These are phyloP conservation scores for Carassius gibelio DNA, from an alignment of 2,113 vertebrate genomes.

Conservation along the genomic window DNA sequence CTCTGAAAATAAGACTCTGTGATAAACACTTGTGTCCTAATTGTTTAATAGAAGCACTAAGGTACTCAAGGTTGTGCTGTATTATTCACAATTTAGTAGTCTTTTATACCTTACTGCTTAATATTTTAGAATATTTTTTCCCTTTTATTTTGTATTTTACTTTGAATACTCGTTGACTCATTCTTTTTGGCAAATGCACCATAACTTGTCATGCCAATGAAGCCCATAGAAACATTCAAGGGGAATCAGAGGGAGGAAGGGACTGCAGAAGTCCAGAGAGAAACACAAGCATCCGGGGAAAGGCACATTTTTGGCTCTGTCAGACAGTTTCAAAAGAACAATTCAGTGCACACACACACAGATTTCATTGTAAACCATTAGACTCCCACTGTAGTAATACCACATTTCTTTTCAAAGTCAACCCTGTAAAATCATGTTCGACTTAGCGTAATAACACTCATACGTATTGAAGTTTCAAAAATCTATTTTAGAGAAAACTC, in stretches of 20 bases:
- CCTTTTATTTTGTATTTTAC: background rate
- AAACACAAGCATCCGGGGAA: background rate
- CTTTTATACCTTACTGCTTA: background rate
- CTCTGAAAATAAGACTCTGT: background rate
- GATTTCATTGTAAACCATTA: background rate
- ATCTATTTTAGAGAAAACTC: background rate
- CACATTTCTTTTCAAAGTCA: background rate
- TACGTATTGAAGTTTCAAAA: background rate
- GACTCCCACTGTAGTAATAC: background rate
- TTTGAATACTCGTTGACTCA: conserved; percentile 8
- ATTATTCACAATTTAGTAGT: conserved; percentile 6
- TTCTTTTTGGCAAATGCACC: conserved; percentile 18
- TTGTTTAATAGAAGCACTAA: background rate
- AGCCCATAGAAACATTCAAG: conserved; percentile 12
- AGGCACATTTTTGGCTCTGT: conserved; percentile 11
- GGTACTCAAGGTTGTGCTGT: background rate
- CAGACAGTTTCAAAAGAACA: background rate
- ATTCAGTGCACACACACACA: background rate
- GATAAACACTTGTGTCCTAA: background rate
- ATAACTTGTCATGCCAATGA: background rate
- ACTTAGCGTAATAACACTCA: background rate
- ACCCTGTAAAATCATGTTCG: background rate
- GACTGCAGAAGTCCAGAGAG: conserved; percentile 11
- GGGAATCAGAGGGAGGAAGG: background rate
- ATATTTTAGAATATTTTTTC: background rate